Evolutionary conservation across 37 sponge, comb jelly and placozoan genomes (phyloP), one percentile per base, ranked within the genome.

Genomic region (Ianthella basta): DNA sequence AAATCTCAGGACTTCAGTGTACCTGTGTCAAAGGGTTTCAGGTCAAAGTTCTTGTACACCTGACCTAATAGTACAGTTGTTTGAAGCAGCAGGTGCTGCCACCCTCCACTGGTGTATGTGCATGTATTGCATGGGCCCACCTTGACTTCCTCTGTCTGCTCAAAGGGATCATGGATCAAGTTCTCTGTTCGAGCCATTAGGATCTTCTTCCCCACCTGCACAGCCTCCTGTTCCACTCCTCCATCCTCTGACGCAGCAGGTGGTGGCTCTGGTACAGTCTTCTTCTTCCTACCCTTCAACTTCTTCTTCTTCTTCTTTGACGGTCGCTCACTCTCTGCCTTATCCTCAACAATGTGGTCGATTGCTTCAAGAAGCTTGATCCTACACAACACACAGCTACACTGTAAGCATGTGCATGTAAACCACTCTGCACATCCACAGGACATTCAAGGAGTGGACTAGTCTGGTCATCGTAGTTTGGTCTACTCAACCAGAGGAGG

Each of bases 161-260:
- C 84, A 73, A 91, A 97, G 8, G 97, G 86, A 27, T 85, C 72
- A 65, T 90, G 87, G n/a, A 59, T 37, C 41, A 94, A 15, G 55
- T 95, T 97, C 69, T 95, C 96, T 15, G 94, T 93, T 23, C 64
- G 60, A 57, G 95, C 96, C 94, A 90, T 89, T 56, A 92, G 30
- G 25, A 91, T 79, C 20, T 70, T 78, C 63, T 86, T 72, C 23
- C 68, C 20, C 44, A 27, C 23, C n/a, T 63, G 41, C 1, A 25
- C 30, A 36, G 40, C n/a, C 25, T 21, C 32, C 24, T 34, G 27
- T 55, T 56, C 77, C n/a, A n/a, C n/a, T 44, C 27, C 59, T 80
- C 29, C 81, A 32, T 4, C 79, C 79, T 77, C 65, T 16, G 60
- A 2, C n/a, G 38, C 38, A 34, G 23, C 61, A 41, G 20, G 20